phyloP scores from a whole-genome alignment of 2,888 invertebrate genomes.

The Coenonympha glycerion region DNA sequence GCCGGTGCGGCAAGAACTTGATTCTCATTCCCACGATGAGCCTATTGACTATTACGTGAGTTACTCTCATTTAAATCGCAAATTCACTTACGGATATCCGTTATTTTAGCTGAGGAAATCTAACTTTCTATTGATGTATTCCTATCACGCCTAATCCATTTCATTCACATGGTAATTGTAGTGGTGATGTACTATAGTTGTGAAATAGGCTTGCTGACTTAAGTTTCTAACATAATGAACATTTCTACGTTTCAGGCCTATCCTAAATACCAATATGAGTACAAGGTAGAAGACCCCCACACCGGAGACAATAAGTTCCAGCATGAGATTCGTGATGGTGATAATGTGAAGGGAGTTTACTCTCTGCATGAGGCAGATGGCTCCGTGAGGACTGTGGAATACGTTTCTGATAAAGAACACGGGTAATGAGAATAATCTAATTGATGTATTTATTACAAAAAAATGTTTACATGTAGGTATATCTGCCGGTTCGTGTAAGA shows the following conservation, averaged over 20 bases:
- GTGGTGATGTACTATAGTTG: too few species aligned
- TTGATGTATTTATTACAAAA: too few species aligned
- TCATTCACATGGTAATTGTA: conserved; percentile 31
- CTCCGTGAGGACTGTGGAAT: conserved; percentile 77
- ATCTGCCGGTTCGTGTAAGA: too few species aligned
- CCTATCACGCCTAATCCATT: conserved; percentile 32
- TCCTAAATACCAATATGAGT: conserved; percentile 77
- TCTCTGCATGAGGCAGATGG: conserved; percentile 77
- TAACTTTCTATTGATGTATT: conserved; percentile 61
- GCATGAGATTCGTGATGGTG: conserved; percentile 76
- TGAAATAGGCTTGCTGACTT: conserved; percentile 3
- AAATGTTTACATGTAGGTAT: too few species aligned
- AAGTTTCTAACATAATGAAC: not conserved
- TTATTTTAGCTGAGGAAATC: conserved; percentile 45
- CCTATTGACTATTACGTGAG: conserved; percentile 71
- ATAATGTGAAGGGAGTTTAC: conserved; percentile 80
- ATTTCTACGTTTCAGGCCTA: conserved; percentile 52
- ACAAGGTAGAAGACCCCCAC: conserved; percentile 78
- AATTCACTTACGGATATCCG: conserved; percentile 39
- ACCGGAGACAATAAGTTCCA: conserved; percentile 79
- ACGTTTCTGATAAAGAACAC: conserved; percentile 75
- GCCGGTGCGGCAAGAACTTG: conserved; percentile 38
- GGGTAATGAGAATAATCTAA: conserved; percentile 73
- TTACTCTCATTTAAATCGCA: conserved; percentile 26
- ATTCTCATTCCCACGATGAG: conserved; percentile 52